A percentile compares a stretch with the other conserved stretches of the same genome.
phyloP scores from a whole-genome alignment of 2,888 invertebrate genomes.

The Drosophila trichaetosa region DNA sequence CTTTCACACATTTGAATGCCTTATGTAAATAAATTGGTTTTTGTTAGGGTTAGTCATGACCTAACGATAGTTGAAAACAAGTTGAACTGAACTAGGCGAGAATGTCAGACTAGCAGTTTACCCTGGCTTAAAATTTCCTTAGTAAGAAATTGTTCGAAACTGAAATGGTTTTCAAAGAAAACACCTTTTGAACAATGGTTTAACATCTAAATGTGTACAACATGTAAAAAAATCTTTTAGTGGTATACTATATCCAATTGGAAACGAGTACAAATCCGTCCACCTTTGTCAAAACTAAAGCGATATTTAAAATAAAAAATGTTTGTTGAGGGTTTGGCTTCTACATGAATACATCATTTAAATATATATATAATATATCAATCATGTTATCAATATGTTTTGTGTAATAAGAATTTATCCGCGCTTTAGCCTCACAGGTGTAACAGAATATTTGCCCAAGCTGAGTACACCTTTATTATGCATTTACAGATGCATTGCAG shows the following conservation, averaged over 20 bases:
- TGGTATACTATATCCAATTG: too few relatives aligned
- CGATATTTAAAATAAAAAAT: not conserved
- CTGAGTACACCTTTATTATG: not conserved
- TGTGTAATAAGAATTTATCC: not conserved
- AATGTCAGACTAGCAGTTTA: not conserved
- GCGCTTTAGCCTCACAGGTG: not conserved
- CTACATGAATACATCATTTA: not conserved
- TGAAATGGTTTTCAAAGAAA: not conserved
- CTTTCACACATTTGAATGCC: not conserved
- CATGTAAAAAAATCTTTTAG: not conserved
- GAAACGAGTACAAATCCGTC: too few relatives aligned
- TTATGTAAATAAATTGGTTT: slow-evolving; percentile 17
- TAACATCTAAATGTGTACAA: not conserved
- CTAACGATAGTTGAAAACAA: slow-evolving; percentile 11
- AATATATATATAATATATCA: not conserved
- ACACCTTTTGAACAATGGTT: not conserved
- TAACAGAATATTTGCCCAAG: not conserved
- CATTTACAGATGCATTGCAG: not conserved
- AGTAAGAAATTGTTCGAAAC: not conserved
- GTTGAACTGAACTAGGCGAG: not conserved
- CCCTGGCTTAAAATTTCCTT: not conserved
- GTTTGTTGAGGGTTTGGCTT: not conserved
- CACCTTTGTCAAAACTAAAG: not conserved
- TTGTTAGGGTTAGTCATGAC: slow-evolving; percentile 42
- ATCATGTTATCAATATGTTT: not conserved